A percentile compares a stretch with the other conserved stretches of the same genome.
These are phyloP conservation scores for Apeira syringaria DNA, from an alignment of 2,888 invertebrate species.

Conservation along the genomic window DNA sequence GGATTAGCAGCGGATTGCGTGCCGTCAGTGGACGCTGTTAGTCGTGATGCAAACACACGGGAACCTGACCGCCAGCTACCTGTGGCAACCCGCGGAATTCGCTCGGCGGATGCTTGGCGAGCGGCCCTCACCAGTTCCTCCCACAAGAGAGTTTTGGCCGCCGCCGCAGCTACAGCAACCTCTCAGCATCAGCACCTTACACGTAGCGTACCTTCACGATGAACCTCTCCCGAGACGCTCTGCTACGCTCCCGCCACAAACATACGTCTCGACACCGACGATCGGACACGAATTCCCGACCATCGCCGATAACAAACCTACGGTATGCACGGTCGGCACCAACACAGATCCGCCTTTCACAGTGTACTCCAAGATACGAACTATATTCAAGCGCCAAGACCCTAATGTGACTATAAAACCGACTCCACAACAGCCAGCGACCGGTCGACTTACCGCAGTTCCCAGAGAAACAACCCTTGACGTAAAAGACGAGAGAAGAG, in stretches of 20 bases:
- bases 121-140: constrained; percentile 71
- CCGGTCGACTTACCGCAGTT: constrained; percentile 57
- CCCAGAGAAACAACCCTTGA: constrained; percentile 59
- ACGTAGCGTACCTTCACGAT: constrained; percentile 70
- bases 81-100: constrained; percentile 78
- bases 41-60: constrained; percentile 76
- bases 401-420: constrained; percentile 40
- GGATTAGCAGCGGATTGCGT: constrained; percentile 65
- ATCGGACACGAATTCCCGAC: constrained; percentile 41
- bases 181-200: constrained; percentile 73
- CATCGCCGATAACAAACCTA: constrained; percentile 37
- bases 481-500: too few relatives aligned
- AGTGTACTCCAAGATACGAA: constrained; percentile 49
- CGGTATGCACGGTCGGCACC: constrained; percentile 68
- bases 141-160: constrained; percentile 73
- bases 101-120: constrained; percentile 74
- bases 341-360: constrained; percentile 71
- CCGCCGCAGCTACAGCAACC: constrained; percentile 65
- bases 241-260: constrained; percentile 60
- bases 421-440: constrained; percentile 39
- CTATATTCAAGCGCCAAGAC: constrained; percentile 50
- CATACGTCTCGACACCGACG: constrained; percentile 44
- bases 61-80: constrained; percentile 71
- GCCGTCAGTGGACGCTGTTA: constrained; percentile 57
- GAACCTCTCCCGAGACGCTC: constrained; percentile 58